Evolutionary conservation across 2,797 vertebrate species (phyloP).

Genomic region (Diceros bicornis): DNA sequence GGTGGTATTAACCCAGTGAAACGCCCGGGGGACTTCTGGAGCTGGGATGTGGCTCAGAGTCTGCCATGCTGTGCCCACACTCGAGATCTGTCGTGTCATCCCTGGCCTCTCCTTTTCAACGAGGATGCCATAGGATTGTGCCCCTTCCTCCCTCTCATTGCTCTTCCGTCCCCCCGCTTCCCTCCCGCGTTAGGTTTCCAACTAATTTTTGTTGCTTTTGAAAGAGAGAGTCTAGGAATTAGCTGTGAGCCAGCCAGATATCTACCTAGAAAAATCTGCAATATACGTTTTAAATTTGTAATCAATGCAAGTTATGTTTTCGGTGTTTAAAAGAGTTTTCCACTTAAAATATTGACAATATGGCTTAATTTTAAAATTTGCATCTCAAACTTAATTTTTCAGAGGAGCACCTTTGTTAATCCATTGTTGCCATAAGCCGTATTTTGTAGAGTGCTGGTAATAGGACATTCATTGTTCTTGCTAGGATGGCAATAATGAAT

Average conservation of each 20-base stretch:
- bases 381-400: not conserved
- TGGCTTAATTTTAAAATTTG: not conserved
- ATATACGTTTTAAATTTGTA: not conserved
- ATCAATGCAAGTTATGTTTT: not conserved
- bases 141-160: not conserved
- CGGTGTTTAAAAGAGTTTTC: not conserved
- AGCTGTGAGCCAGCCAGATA: not conserved
- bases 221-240: not conserved
- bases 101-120: not conserved
- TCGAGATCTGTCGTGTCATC: not conserved
- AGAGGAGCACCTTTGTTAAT: not conserved
- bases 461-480: not conserved
- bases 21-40: not conserved
- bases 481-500: not conserved
- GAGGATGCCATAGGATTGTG: fast-evolving
- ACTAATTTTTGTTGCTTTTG: not conserved
- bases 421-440: not conserved
- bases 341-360: not conserved
- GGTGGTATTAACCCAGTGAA: no score
- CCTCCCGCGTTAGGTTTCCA: not conserved
- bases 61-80: not conserved
- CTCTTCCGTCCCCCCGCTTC: not conserved
- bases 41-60: not conserved
- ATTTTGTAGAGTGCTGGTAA: fast-evolving
- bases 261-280: not conserved